phyloP scores from a whole-genome alignment of 2,888 invertebrate genomes.

The Stramonita haemastoma region DNA sequence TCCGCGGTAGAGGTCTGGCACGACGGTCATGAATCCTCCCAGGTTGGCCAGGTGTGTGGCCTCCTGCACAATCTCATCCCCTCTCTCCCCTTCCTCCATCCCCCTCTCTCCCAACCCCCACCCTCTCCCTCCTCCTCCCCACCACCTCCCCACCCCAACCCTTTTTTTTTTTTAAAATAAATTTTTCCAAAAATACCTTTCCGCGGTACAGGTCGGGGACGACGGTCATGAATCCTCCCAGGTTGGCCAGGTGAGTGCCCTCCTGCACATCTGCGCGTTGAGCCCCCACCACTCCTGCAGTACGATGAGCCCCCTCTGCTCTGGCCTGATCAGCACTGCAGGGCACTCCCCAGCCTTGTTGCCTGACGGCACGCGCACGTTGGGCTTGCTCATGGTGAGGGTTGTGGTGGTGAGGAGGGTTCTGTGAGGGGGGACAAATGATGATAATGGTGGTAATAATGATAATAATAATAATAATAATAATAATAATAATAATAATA shows the following conservation, averaged over 20 bases:
- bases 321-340: conserved; percentile 42
- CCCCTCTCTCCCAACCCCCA: too few relatives aligned
- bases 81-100: too few relatives aligned
- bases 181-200: conserved; percentile 57
- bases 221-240: conserved; percentile 63
- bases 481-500: background rate
- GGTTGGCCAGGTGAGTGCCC: conserved; percentile 56
- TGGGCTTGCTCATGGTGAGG: conserved; percentile 28
- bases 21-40: conserved; percentile 64
- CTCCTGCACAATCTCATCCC: conserved; percentile 68
- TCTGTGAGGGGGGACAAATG: too few relatives aligned
- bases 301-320: conserved; percentile 42
- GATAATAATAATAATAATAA: background rate
- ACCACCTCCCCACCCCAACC: background rate
- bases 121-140: conserved; percentile 52
- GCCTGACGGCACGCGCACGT: conserved; percentile 12
- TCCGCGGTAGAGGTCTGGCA: conserved; percentile 72
- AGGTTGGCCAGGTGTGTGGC: conserved; percentile 56
- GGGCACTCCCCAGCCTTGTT: conserved; percentile 44
- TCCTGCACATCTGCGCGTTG: conserved; percentile 68
- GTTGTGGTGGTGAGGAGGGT: background rate
- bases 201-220: conserved; percentile 72
- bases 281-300: conserved; percentile 66
- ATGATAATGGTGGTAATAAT: too few relatives aligned
- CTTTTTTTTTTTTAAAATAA: too few relatives aligned